These are phyloP conservation scores for Musca domestica DNA, from an alignment of 1,140 invertebrate genomes.

Conservation along the genomic window DNA sequence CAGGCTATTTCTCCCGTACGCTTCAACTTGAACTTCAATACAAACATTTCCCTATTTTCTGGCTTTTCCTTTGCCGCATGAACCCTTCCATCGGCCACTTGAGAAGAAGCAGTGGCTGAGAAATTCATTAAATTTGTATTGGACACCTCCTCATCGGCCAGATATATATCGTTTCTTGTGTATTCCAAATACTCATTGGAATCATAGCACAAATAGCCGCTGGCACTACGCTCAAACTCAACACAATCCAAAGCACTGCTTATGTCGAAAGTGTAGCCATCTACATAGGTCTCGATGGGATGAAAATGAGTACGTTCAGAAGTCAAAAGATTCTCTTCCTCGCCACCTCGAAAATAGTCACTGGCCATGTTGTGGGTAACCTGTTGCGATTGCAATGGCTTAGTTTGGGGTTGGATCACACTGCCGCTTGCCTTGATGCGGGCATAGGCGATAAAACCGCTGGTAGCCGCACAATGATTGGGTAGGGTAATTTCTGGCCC, in stretches of 20 bases:
- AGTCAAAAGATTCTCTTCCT: conserved; percentile 68
- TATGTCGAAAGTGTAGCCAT: conserved; percentile 64
- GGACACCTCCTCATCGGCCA: conserved; percentile 35
- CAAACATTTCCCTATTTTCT: conserved; percentile 8
- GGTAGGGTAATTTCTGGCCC: conserved; percentile 13
- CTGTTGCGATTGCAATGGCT: conserved; percentile 2
- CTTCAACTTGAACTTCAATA: conserved; percentile 24
- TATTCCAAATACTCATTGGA: conserved; percentile 58
- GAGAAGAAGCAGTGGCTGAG: neutral
- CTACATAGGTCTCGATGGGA: conserved; percentile 64
- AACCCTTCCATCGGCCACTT: conserved; percentile 19
- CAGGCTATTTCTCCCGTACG: conserved; percentile 22
- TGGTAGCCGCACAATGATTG: conserved; percentile 22
- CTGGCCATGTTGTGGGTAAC: neutral
- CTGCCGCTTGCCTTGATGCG: conserved; percentile 21
- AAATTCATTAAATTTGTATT: conserved; percentile 11
- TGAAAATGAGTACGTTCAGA: conserved; percentile 73
- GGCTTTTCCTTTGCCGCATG: conserved; percentile 9
- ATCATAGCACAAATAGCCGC: conserved; percentile 30
- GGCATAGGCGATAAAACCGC: conserved; percentile 25
- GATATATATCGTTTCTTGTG: conserved; percentile 26
- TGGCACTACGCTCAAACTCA: conserved; percentile 52
- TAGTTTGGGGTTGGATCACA: neutral
- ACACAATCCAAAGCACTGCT: conserved; percentile 63
- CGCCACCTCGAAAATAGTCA: conserved; percentile 6